Percentiles rank a stretch among this genome's conserved stretches.
phyloP scores from a whole-genome alignment of 2,797 vertebrate species.

The Epinephelus awoara region DNA sequence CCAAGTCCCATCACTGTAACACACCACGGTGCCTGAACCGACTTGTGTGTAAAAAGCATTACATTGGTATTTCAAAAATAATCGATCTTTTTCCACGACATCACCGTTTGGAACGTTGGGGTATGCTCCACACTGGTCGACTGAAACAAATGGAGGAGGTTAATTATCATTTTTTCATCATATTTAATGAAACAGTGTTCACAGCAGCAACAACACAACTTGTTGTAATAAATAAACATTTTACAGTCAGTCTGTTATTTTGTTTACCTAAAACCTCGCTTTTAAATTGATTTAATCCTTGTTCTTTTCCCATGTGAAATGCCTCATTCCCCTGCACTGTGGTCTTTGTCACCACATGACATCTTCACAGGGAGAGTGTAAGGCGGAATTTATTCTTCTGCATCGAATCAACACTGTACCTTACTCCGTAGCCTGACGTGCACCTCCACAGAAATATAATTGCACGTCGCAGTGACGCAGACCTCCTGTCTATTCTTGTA shows the following conservation, averaged over 20 bases:
- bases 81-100: rapidly evolving
- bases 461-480: no score
- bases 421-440: no score
- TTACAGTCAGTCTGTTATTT: background rate
- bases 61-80: conserved; percentile 50
- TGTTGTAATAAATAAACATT: background rate
- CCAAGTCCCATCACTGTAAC: conserved; percentile 53
- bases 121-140: background rate
- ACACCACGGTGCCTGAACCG: conserved; percentile 48
- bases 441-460: no score
- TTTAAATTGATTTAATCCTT: no score
- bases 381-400: no score
- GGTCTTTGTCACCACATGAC: no score
- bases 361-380: no score
- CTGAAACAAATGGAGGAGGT: conserved; percentile 31
- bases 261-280: background rate
- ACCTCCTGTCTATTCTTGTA: no score
- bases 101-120: conserved; percentile 18
- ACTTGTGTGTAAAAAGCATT: rapidly evolving
- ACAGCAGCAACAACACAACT: background rate
- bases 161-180: background rate
- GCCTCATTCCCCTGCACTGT: no score
- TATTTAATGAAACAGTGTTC: background rate
- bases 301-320: no score
- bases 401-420: no score